A percentile compares a stretch with the other conserved stretches of the same genome.
phyloP scores from a whole-genome alignment of 2,797 vertebrate species.

The Micrastur ruficollis region DNA sequence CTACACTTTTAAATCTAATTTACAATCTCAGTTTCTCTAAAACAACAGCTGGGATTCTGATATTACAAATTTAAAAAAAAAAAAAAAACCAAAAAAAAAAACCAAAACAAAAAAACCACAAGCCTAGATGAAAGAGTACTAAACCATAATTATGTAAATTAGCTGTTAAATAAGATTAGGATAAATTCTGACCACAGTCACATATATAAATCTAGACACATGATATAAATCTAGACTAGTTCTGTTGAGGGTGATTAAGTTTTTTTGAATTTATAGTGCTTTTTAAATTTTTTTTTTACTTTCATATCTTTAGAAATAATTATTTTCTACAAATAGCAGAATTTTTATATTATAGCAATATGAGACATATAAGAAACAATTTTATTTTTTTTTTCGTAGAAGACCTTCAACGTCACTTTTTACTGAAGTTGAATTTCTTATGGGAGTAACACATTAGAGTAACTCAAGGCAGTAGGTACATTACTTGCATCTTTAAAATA shows the following conservation, averaged over 20 bases:
- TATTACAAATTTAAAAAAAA: not conserved
- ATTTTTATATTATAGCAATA: not conserved
- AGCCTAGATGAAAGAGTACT: not conserved
- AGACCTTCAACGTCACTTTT: not conserved
- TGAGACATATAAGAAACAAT: not conserved
- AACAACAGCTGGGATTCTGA: not conserved
- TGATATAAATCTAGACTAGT: not conserved
- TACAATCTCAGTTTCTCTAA: not conserved
- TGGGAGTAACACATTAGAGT: not conserved
- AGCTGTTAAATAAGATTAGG: not conserved
- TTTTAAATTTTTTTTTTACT: not conserved
- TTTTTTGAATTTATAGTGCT: not conserved
- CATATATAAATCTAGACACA: too few species aligned
- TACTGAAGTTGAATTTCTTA: not conserved
- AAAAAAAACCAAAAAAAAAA: not conserved
- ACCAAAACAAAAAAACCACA: not conserved
- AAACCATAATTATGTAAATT: not conserved
- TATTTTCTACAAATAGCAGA: not conserved
- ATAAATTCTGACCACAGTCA: not conserved
- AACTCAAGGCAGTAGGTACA: not conserved
- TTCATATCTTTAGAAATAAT: not conserved
- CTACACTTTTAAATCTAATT: not conserved
- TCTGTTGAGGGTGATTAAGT: not conserved
- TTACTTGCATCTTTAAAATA: not conserved
- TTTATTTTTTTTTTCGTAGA: too few species aligned